Conservation (phyloP, 2,797 vertebrate genomes). For the Cephalopachus bancanus region DNA sequence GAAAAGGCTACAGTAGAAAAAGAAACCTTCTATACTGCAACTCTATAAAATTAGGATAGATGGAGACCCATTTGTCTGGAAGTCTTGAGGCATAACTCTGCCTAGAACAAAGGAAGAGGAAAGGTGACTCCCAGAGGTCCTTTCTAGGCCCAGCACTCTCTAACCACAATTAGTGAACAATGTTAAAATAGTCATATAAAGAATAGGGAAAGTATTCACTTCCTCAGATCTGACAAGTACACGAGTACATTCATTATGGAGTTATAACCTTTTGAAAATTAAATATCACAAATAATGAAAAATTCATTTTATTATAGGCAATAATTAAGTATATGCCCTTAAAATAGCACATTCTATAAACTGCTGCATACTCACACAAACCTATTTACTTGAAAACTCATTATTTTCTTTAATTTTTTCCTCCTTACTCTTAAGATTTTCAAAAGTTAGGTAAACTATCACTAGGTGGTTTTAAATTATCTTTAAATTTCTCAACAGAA, state of each 20-base stretch:
- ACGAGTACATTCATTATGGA: slow-evolving; percentile 43
- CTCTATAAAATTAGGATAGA: neutral
- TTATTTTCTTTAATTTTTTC: slow-evolving; percentile 12
- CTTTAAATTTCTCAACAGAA: slow-evolving; percentile 49
- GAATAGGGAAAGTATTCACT: neutral
- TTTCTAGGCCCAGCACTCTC: neutral
- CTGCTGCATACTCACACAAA: slow-evolving; percentile 41
- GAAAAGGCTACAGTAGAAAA: slow-evolving; percentile 28
- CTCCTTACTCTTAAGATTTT: slow-evolving; percentile 11
- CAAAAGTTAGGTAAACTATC: slow-evolving; percentile 4
- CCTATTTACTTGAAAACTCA: slow-evolving; percentile 59
- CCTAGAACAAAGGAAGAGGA: neutral
- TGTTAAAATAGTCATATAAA: slow-evolving; percentile 24
- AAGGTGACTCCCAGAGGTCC: neutral
- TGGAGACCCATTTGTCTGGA: neutral
- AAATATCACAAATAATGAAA: slow-evolving; percentile 32
- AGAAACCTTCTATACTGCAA: neutral
- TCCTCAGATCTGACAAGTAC: neutral
- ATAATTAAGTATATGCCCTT: slow-evolving; percentile 1
- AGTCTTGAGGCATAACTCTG: neutral
- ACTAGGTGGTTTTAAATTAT: slow-evolving; percentile 25
- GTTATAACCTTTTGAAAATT: slow-evolving; percentile 2
- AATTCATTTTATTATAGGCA: slow-evolving; percentile 1
- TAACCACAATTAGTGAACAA: slow-evolving; percentile 18
- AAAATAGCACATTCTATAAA: neutral